phyloP scores from a whole-genome alignment of 2,888 invertebrate genomes.

The Apotomis betuletana region DNA sequence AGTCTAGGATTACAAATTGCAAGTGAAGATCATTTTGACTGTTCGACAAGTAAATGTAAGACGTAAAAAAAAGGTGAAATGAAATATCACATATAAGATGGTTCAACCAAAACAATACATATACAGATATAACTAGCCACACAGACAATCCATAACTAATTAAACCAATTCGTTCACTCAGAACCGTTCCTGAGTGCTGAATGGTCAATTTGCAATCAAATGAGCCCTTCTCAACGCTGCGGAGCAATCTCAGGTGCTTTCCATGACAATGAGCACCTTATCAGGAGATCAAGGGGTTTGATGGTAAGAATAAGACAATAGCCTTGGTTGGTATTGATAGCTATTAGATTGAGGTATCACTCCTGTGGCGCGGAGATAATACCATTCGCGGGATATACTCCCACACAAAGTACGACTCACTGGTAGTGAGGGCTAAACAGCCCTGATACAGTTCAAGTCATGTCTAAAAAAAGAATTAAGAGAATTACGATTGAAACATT shows the following conservation, averaged over 20 bases:
- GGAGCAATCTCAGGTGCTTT: conserved; percentile 37
- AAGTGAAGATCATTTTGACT: too few relatives aligned
- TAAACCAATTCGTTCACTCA: conserved; percentile 18
- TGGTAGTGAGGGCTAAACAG: too few relatives aligned
- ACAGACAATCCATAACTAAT: conserved; percentile 17
- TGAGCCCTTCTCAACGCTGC: conserved; percentile 52
- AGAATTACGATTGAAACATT: too few relatives aligned
- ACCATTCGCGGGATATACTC: too few relatives aligned
- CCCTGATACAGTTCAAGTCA: too few relatives aligned
- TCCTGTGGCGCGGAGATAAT: too few relatives aligned
- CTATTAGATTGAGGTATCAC: conserved; percentile 7
- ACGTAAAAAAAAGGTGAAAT: too few relatives aligned
- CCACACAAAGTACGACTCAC: too few relatives aligned
- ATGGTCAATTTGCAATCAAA: conserved; percentile 72
- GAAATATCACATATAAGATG: too few relatives aligned
- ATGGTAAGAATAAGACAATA: conserved; percentile 23
- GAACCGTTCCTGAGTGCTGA: conserved; percentile 46
- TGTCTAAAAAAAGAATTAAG: too few relatives aligned
- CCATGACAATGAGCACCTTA: conserved; percentile 29
- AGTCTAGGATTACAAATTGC: too few relatives aligned
- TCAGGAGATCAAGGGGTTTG: conserved; percentile 19
- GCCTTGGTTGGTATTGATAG: conserved; percentile 3
- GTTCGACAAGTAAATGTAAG: too few relatives aligned
- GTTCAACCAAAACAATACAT: neutral
- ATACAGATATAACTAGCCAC: neutral